Evolutionary conservation across 2,113 vertebrate species (phyloP).

Genomic region (Notothenia rossii): DNA sequence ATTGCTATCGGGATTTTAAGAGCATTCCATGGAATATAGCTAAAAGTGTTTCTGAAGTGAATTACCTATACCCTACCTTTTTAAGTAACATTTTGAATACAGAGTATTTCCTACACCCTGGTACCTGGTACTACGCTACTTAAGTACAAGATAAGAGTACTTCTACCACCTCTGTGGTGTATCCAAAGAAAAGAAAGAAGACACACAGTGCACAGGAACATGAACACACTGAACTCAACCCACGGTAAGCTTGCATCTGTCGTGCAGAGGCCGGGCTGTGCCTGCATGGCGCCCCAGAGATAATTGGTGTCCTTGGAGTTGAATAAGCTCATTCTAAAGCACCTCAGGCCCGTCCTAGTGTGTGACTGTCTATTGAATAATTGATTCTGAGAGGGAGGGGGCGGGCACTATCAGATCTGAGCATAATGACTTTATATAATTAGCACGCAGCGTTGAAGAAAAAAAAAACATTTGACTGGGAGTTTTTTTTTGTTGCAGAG

Average conservation of each 20-base stretch:
- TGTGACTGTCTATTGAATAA: slow-evolving; percentile 95
- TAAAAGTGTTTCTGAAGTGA: no score
- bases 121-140: no score
- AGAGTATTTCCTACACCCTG: no score
- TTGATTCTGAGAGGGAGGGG: slow-evolving; percentile 95
- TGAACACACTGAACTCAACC: not conserved
- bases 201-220: not conserved
- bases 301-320: slow-evolving; percentile 99
- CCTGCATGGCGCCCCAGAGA: slow-evolving; percentile 93
- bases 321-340: slow-evolving; percentile 95
- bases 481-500: slow-evolving; percentile 26
- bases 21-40: no score
- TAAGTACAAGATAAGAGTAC: no score
- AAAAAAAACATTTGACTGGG: slow-evolving; percentile 63
- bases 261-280: slow-evolving; percentile 87
- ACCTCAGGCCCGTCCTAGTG: slow-evolving; percentile 94
- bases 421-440: slow-evolving; percentile 99
- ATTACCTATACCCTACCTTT: no score
- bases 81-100: no score
- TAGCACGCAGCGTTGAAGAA: slow-evolving; percentile 87
- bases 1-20: no score
- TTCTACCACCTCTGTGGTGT: no score
- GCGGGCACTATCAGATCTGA: slow-evolving; percentile 94
- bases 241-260: slow-evolving; percentile 85
- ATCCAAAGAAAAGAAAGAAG: not conserved